These are phyloP conservation scores for Lepidocyrtoides sp. DNA, from an alignment of 2,888 invertebrate genomes.

Conservation along the genomic window DNA sequence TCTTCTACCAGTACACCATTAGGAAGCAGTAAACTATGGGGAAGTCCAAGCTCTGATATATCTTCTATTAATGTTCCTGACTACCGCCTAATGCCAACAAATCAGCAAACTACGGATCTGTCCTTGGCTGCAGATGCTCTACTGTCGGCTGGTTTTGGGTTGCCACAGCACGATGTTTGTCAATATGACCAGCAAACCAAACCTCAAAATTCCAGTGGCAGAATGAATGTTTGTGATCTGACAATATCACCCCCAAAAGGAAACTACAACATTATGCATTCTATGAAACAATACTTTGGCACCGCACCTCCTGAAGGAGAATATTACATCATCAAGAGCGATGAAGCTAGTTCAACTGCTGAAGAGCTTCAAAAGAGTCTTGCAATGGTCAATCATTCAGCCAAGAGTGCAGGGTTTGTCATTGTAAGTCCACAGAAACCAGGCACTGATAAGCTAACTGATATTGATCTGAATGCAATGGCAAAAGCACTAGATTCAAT, in stretches of 20 bases:
- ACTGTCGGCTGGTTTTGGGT: conserved; percentile 61
- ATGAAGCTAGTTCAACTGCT: conserved; percentile 69
- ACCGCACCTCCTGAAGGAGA: conserved; percentile 82
- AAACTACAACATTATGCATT: conserved; percentile 84
- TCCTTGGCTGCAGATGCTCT: conserved; percentile 68
- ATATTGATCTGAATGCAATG: conserved; percentile 78
- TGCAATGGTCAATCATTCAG: conserved; percentile 77
- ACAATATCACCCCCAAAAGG: conserved; percentile 79
- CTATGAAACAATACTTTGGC: conserved; percentile 83
- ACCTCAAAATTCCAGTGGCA: conserved; percentile 5
- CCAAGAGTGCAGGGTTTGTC: conserved; percentile 78
- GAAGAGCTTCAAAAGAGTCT: conserved; percentile 80
- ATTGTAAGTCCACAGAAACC: conserved; percentile 34
- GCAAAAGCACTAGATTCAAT: conserved; percentile 77
- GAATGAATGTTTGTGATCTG: conserved; percentile 58
- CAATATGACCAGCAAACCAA: conserved; percentile 61
- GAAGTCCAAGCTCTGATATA: conserved; percentile 75
- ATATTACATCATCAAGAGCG: conserved; percentile 80
- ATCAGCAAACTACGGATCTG: conserved; percentile 54
- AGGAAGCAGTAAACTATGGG: conserved; percentile 77
- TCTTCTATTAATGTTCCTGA: conserved; percentile 56
- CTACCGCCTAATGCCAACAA: conserved; percentile 28
- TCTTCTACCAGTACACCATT: conserved; percentile 75
- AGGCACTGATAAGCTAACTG: neutral
- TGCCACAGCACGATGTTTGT: conserved; percentile 42